phyloP scores from a whole-genome alignment of 2,888 invertebrate species.

The Elysia crispata region DNA sequence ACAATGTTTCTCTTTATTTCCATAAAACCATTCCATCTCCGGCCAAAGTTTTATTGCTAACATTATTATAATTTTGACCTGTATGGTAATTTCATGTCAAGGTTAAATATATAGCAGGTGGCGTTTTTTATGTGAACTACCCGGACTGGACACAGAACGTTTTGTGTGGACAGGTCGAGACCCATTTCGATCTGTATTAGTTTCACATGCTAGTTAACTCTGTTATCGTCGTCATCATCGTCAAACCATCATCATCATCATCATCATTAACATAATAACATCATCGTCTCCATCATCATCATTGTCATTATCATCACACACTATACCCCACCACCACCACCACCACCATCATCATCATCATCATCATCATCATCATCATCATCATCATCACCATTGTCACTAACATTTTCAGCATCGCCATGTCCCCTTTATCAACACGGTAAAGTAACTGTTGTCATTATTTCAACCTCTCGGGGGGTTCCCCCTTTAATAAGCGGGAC shows the following conservation, averaged over 20 bases:
- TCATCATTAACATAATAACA: background rate
- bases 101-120: too few relatives aligned
- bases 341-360: background rate
- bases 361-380: background rate
- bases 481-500: too few relatives aligned
- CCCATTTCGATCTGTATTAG: background rate
- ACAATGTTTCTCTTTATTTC: too few relatives aligned
- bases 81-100: too few relatives aligned
- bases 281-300: background rate
- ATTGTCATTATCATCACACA: background rate
- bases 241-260: constrained; percentile 15
- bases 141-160: too few relatives aligned
- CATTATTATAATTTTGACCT: too few relatives aligned
- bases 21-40: too few relatives aligned
- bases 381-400: background rate
- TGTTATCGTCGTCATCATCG: constrained; percentile 16
- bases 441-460: background rate
- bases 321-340: background rate
- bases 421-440: background rate
- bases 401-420: background rate
- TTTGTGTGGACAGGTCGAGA: too few relatives aligned
- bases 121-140: too few relatives aligned
- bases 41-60: too few relatives aligned
- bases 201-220: background rate
- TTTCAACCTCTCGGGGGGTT: too few relatives aligned